Evolutionary conservation across 2,113 vertebrate species (phyloP).

Genomic region (Eurystomus gularis): DNA sequence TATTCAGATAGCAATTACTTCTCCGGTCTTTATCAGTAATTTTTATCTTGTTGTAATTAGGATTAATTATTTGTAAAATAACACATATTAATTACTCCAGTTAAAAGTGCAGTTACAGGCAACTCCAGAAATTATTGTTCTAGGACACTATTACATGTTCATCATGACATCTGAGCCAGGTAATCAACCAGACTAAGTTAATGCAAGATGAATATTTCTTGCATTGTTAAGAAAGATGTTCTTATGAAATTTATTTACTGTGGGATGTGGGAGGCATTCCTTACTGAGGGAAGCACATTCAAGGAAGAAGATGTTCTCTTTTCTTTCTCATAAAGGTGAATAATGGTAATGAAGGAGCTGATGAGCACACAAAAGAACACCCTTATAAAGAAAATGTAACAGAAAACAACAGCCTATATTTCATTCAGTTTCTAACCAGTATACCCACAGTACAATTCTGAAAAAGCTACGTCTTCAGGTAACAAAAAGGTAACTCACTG

Average conservation of each 20-base stretch:
- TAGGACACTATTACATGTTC: not conserved
- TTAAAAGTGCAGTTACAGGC: not conserved
- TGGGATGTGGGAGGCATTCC: not conserved
- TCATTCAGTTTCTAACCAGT: not conserved
- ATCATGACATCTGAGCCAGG: not conserved
- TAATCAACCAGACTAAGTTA: not conserved
- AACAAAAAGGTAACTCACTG: not conserved
- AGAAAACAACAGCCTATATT: not conserved
- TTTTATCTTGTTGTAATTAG: not conserved
- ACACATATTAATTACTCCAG: not conserved
- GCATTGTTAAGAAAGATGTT: not conserved
- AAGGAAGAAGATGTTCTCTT: not conserved
- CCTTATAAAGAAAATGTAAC: not conserved
- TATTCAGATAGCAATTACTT: not conserved
- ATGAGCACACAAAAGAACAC: not conserved
- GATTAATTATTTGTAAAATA: constrained; percentile 12
- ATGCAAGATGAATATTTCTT: not conserved
- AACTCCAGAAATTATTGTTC: not conserved
- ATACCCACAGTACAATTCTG: not conserved
- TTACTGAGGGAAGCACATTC: not conserved
- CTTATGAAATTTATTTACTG: not conserved
- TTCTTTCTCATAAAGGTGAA: not conserved
- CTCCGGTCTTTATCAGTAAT: not conserved
- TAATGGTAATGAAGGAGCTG: not conserved
- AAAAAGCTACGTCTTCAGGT: not conserved